These are phyloP conservation scores for Proales similis DNA, from an alignment of 1,140 invertebrate species.

Conservation along the genomic window DNA sequence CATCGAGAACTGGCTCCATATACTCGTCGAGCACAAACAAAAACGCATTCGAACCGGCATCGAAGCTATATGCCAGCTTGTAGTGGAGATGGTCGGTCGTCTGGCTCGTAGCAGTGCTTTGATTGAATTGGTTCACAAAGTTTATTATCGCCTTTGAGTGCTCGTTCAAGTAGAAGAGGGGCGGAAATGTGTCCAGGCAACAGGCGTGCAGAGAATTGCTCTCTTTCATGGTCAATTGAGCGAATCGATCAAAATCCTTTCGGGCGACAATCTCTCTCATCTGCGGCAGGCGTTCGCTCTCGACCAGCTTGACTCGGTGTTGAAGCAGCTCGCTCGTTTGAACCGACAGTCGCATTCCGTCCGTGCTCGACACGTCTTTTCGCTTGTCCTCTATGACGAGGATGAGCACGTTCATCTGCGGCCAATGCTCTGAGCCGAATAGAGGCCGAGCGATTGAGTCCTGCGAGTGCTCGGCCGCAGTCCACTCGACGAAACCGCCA, in stretches of 20 bases:
- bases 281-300: constrained; percentile 63
- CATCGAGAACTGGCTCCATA: background rate
- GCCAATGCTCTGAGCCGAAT: constrained; percentile 70
- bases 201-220: constrained; percentile 95
- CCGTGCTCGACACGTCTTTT: constrained; percentile 79
- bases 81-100: no score
- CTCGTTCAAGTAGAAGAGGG: constrained; percentile 83
- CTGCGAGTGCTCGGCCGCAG: constrained; percentile 68
- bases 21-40: constrained; percentile 56
- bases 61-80: constrained; percentile 85
- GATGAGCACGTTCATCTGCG: constrained; percentile 77
- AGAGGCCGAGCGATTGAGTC: constrained; percentile 70
- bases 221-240: constrained; percentile 63
- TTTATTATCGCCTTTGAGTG: constrained; percentile 69
- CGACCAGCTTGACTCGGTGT: constrained; percentile 63
- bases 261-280: constrained; percentile 70
- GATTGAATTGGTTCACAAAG: constrained; percentile 76
- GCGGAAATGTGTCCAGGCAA: constrained; percentile 87
- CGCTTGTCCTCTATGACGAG: constrained; percentile 60
- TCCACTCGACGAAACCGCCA: constrained; percentile 89
- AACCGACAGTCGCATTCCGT: constrained; percentile 77
- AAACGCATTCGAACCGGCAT: constrained; percentile 93
- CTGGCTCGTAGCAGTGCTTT: constrained; percentile 41
- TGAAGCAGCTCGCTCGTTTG: constrained; percentile 75
- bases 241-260: constrained; percentile 77